Evolutionary conservation across 2,888 invertebrate species (phyloP), one percentile per base, ranked within the genome.

Genomic region (Lypha dubia): DNA sequence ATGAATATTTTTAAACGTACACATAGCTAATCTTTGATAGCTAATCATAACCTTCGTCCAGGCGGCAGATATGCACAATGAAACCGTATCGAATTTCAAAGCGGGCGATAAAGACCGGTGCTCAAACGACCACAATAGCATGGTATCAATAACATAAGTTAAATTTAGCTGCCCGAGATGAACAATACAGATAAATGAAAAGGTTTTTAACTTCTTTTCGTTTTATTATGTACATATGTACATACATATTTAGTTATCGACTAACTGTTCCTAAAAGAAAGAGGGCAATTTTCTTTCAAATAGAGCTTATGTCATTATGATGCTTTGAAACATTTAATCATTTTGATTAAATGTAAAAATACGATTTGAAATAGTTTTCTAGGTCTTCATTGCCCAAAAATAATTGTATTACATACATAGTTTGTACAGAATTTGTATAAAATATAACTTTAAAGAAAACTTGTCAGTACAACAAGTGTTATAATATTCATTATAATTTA

Each of bases 71-170:
- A 67, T 82, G 83, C 82, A 79, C 77, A 81, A 79, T 74, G 84
- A 77, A 86, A 80, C 65, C 58, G 65, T 86, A 86, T 86, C 84
- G 38, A 60, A 85, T 86, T 86, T 79, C 86, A 85, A 84, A 76
- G 85, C 86, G 79, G 86, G 84, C 85, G 82, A 85, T 86, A 84
- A 77, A 84, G 84, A 84, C 84, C 84, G 84, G 84, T 84, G 84
- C 76, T 71, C 84, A 81, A 84, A 77, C 84, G 84, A 84, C 84
- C 84, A 81, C 84, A 84, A 84, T 84, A 70, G 81, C 77, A 74
- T 84, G 77, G 70, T 84, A 84, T 84, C 84, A 84, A 84, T 84
- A 81, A 84, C 84, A 84, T 38, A 84, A 84, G 81, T 84, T 84
- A 84, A 84, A 84, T 77, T 84, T 84, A 70, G 68, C 84, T 84